Evolutionary conservation across 2,797 vertebrate genomes (phyloP).

Genomic region (Catamblyrhynchus diadema): DNA sequence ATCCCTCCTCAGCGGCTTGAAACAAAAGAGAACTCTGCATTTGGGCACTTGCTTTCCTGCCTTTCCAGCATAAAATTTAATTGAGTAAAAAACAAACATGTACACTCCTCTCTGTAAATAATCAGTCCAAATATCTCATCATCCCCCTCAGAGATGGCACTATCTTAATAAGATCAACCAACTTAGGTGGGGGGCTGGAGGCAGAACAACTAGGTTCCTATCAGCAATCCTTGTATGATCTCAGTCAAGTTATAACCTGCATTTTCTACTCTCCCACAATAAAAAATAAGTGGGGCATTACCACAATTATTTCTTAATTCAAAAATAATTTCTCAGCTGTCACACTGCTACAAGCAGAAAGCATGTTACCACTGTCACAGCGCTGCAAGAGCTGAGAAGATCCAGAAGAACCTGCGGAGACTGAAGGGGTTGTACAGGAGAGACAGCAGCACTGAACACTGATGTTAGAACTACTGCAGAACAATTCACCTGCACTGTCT

Average conservation of each 20-base stretch:
- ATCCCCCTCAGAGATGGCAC: background rate
- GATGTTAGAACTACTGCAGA: background rate
- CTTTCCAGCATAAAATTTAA: conserved; percentile 31
- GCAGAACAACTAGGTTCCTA: conserved; percentile 17
- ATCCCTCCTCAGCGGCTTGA: background rate
- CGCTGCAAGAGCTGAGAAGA: background rate
- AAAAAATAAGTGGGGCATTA: conserved; percentile 6
- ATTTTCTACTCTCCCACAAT: conserved; percentile 31
- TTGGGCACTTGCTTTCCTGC: conserved; percentile 4
- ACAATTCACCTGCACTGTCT: background rate
- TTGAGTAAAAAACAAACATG: conserved; percentile 23
- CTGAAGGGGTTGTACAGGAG: background rate
- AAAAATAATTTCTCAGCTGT: conserved; percentile 23
- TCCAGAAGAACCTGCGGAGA: background rate
- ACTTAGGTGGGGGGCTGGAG: background rate
- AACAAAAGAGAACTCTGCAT: conserved; percentile 39
- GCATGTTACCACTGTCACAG: background rate
- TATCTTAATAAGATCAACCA: conserved; percentile 55
- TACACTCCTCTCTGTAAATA: conserved; percentile 28
- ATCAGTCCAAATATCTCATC: conserved; percentile 37
- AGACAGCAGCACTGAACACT: background rate
- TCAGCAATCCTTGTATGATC: conserved; percentile 6
- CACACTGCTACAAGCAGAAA: background rate
- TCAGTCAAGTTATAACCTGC: conserved; percentile 40
- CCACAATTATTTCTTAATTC: conserved; percentile 23